A percentile compares a stretch with the other conserved stretches of the same genome.
These are phyloP conservation scores for Muricea muricata DNA, from an alignment of 92 coral and sea anemone species.

Conservation along the genomic window DNA sequence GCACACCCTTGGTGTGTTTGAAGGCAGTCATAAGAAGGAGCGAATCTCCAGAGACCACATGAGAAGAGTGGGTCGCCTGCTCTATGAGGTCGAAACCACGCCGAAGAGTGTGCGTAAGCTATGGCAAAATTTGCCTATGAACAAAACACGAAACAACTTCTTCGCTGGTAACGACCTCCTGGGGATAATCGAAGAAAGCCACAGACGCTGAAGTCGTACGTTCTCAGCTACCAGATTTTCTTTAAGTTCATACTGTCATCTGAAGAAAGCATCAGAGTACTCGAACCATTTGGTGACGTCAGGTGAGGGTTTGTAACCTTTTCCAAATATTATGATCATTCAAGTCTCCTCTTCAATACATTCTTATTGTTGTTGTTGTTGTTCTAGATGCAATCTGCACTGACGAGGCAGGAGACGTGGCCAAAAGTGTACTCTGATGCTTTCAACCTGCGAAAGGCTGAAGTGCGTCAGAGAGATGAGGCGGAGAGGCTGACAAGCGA, in stretches of 20 bases:
- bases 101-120: neutral
- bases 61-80: neutral
- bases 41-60: neutral
- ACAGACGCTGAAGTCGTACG: no score
- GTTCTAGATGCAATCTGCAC: no score
- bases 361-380: no score
- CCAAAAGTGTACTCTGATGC: neutral
- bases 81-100: no score
- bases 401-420: neutral
- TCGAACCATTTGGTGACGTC: neutral
- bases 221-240: neutral
- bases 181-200: no score
- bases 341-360: no score
- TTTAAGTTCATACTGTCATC: neutral
- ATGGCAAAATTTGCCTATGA: neutral
- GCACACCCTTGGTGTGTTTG: neutral
- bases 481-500: neutral
- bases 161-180: no score
- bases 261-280: no score
- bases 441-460: neutral
- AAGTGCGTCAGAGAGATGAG: neutral
- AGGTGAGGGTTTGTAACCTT: no score
- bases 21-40: neutral
- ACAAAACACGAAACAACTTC: neutral
- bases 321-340: no score